Percentiles rank a stretch among this genome's conserved stretches.
These are phyloP conservation scores for Malaclemys terrapin DNA, from an alignment of 2,113 vertebrate genomes.

Conservation along the genomic window DNA sequence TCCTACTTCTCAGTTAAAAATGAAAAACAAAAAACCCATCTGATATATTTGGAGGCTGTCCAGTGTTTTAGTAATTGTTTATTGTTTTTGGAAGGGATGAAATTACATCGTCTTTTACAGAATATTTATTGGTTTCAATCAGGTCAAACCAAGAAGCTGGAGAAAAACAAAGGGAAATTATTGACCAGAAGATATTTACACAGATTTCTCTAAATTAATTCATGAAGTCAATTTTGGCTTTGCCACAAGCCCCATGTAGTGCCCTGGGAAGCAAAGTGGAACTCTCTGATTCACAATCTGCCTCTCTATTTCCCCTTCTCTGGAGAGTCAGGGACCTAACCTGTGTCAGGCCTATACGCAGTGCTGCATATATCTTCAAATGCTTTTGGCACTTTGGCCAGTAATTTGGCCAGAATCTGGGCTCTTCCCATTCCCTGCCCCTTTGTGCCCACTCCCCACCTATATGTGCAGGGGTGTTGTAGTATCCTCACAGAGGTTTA, in stretches of 20 bases:
- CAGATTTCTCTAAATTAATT: not conserved
- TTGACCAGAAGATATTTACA: slow-evolving; percentile 3
- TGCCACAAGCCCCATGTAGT: not conserved
- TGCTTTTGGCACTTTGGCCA: not conserved
- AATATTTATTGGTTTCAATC: slow-evolving; percentile 12
- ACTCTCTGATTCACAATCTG: not conserved
- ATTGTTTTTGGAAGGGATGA: slow-evolving; percentile 17
- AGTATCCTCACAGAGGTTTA: not conserved
- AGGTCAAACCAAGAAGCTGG: not conserved
- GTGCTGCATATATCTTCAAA: not conserved
- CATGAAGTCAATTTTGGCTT: not conserved
- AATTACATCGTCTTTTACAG: not conserved
- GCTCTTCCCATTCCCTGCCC: not conserved
- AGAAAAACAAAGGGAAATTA: slow-evolving; percentile 5
- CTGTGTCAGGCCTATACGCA: accelerated
- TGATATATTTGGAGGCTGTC: not conserved
- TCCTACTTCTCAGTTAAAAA: slow-evolving; percentile 13
- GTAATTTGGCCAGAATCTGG: not conserved
- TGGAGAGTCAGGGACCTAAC: not conserved
- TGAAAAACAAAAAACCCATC: not conserved
- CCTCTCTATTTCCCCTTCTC: not conserved
- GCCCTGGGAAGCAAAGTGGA: not conserved
- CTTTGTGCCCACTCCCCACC: not conserved
- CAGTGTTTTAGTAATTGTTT: slow-evolving; percentile 25
- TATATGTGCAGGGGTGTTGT: not conserved